Evolutionary conservation across 2,888 invertebrate genomes (phyloP).

Genomic region (Eupelmus urozonus): DNA sequence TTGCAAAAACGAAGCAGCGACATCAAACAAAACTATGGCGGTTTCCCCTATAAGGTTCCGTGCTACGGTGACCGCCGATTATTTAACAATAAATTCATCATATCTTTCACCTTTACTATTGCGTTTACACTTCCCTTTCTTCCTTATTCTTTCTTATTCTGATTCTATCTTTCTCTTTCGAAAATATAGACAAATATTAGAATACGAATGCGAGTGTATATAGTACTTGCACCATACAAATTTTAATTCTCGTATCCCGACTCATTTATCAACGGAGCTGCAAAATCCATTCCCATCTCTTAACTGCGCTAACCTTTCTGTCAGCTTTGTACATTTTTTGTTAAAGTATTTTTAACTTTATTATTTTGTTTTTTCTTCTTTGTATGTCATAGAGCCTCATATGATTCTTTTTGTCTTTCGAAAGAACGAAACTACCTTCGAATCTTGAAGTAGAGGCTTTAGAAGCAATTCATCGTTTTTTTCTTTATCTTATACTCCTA

Average conservation of each 20-base stretch:
- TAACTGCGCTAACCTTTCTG: too few species aligned
- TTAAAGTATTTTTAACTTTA: too few species aligned
- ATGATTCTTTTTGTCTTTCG: too few species aligned
- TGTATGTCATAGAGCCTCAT: too few species aligned
- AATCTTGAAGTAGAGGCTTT: conserved; percentile 38
- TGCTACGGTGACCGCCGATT: conserved; percentile 33
- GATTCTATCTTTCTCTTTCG: conserved; percentile 9
- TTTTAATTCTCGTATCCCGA: conserved; percentile 14
- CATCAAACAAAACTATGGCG: conserved; percentile 43
- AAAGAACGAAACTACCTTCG: too few species aligned
- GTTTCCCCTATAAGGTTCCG: conserved; percentile 28
- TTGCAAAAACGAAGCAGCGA: conserved; percentile 25
- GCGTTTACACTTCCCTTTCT: neutral
- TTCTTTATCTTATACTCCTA: too few species aligned
- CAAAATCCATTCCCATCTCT: too few species aligned
- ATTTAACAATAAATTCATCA: conserved; percentile 46
- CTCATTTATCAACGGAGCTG: too few species aligned
- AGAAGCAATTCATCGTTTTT: conserved; percentile 17
- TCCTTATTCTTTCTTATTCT: neutral
- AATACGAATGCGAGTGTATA: conserved; percentile 41
- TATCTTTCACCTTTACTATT: too few species aligned
- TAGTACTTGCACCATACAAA: conserved; percentile 30
- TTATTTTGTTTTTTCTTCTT: too few species aligned
- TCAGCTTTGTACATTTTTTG: too few species aligned
- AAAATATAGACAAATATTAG: conserved; percentile 42